Evolutionary conservation across 2,888 invertebrate genomes (phyloP).

Genomic region (Microplitis manilae): DNA sequence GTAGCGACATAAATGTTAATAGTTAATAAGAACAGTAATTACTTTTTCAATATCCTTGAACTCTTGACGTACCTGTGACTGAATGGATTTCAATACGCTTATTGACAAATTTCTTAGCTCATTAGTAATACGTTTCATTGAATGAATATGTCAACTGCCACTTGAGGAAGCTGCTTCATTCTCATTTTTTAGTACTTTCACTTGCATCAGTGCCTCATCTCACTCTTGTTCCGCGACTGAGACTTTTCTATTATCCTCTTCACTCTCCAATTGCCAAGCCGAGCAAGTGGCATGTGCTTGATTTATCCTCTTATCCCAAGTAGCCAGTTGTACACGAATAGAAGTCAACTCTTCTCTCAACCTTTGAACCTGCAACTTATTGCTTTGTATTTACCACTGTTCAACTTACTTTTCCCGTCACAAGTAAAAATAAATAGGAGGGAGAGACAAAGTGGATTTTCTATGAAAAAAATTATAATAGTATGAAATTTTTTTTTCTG

Average conservation of each 20-base stretch:
- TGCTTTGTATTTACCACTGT: conserved; percentile 32
- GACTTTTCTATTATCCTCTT: conserved; percentile 83
- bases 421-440: too few relatives aligned
- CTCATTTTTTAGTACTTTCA: conserved; percentile 82
- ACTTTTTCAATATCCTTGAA: conserved; percentile 83
- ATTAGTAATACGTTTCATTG: conserved; percentile 75
- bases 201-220: conserved; percentile 85
- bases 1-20: too few relatives aligned
- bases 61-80: conserved; percentile 84
- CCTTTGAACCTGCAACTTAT: conserved; percentile 77
- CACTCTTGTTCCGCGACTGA: conserved; percentile 86
- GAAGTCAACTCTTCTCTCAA: conserved; percentile 86
- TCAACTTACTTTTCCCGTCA: not conserved
- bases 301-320: conserved; percentile 86
- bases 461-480: too few relatives aligned
- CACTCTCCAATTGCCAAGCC: conserved; percentile 89
- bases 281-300: conserved; percentile 89
- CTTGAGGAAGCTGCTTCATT: conserved; percentile 77
- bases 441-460: too few relatives aligned
- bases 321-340: conserved; percentile 84
- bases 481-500: too few relatives aligned
- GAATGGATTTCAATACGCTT: conserved; percentile 81
- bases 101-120: conserved; percentile 84
- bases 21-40: conserved; percentile 47
- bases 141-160: conserved; percentile 76